Evolutionary conservation across 2,888 invertebrate species (phyloP).

Genomic region (Brachyptera risi): DNA sequence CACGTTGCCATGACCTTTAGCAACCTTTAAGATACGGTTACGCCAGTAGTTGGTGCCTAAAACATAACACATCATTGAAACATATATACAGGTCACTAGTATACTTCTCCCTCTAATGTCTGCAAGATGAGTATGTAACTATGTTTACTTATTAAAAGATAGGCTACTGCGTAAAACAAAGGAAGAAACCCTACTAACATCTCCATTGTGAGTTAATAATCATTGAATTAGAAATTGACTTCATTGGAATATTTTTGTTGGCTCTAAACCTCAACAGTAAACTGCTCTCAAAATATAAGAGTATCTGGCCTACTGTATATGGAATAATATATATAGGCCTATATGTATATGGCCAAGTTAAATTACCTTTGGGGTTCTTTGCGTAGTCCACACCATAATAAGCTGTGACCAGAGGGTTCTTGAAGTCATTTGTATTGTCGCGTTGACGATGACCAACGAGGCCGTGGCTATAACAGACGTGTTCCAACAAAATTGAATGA

Average conservation of each 20-base stretch:
- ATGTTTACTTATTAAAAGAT: not conserved
- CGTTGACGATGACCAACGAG: constrained; percentile 86
- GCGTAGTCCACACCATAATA: constrained; percentile 94
- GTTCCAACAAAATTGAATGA: not conserved
- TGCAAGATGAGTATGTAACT: not conserved
- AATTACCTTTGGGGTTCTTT: constrained; percentile 89
- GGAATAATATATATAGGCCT: too few species aligned
- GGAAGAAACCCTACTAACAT: too few species aligned
- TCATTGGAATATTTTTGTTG: too few species aligned
- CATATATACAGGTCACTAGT: not conserved
- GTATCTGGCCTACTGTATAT: too few species aligned
- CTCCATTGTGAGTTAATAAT: too few species aligned
- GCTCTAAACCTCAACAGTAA: too few species aligned
- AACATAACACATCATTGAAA: constrained; percentile 18
- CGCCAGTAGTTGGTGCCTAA: constrained; percentile 95
- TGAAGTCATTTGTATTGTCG: constrained; percentile 81
- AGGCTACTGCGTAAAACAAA: too few species aligned
- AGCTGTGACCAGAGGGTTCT: constrained; percentile 82
- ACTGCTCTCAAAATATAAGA: too few species aligned
- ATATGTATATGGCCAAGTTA: too few species aligned
- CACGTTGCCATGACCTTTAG: constrained; percentile 62
- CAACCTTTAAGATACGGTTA: constrained; percentile 90
- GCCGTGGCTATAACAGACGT: constrained; percentile 64
- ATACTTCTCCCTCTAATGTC: not conserved
- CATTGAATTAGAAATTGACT: too few species aligned